Evolutionary conservation across 2,113 vertebrate genomes (phyloP).

Genomic region (Amphilophus citrinellus): DNA sequence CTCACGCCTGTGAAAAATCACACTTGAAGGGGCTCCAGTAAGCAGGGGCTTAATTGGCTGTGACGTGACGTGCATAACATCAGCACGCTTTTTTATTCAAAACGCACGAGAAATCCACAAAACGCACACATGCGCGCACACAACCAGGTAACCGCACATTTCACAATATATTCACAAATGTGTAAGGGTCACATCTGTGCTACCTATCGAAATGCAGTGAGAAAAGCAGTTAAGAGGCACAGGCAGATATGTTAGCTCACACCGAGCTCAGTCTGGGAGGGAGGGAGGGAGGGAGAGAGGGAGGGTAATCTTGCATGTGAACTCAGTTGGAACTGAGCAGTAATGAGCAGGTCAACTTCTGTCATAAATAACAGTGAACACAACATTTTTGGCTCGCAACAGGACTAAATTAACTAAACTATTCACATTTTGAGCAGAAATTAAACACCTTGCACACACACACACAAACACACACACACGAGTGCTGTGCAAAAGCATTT

Average conservation of each 20-base stretch:
- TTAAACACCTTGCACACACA: too few relatives aligned
- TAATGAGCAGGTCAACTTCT: constrained; percentile 49
- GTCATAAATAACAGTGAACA: constrained; percentile 51
- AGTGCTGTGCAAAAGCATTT: not conserved
- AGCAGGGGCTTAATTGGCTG: constrained; percentile 77
- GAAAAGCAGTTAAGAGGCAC: constrained; percentile 32
- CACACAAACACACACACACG: too few relatives aligned
- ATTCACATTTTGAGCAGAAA: not conserved
- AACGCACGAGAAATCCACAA: constrained; percentile 11
- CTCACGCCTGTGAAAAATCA: constrained; percentile 81
- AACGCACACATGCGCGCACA: fast-evolving
- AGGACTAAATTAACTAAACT: constrained; percentile 16
- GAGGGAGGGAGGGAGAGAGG: not conserved
- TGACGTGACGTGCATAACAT: constrained; percentile 72
- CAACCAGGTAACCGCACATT: not conserved
- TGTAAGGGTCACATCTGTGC: constrained; percentile 13
- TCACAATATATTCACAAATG: not conserved
- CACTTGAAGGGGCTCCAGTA: constrained; percentile 75
- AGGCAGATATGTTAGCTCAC: constrained; percentile 46
- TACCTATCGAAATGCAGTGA: constrained; percentile 42
- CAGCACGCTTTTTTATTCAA: constrained; percentile 51
- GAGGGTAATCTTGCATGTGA: not conserved
- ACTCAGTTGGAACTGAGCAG: constrained; percentile 17
- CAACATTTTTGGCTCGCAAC: constrained; percentile 16
- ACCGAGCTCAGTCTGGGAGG: constrained; percentile 26